Percentiles rank a stretch among this genome's conserved stretches.
These are phyloP conservation scores for Doryteuthis pealeii DNA, from an alignment of 1,140 invertebrate genomes.

Conservation along the genomic window DNA sequence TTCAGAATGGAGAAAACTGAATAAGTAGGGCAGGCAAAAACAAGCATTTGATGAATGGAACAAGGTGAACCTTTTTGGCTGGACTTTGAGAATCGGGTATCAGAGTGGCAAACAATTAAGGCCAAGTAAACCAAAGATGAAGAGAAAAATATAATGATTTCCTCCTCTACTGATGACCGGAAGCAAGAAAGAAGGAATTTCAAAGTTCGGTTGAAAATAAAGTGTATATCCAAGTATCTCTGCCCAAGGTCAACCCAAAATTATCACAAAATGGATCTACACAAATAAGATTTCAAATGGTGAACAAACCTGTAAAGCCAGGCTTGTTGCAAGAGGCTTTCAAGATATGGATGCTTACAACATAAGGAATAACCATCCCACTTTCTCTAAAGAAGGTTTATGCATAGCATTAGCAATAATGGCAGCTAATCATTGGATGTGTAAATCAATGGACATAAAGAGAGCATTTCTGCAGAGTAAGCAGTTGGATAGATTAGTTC, in stretches of 20 bases:
- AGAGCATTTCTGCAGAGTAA: constrained; percentile 26
- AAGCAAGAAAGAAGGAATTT: neutral
- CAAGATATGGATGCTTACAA: neutral
- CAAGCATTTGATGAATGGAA: neutral
- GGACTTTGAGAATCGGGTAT: neutral
- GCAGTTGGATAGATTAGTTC: constrained; percentile 25
- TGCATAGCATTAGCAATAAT: neutral
- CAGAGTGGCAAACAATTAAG: neutral
- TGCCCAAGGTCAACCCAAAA: neutral
- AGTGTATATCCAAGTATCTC: neutral
- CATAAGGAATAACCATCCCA: neutral
- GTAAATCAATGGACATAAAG: constrained; percentile 4
- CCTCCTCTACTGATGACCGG: neutral
- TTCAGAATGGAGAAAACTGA: neutral
- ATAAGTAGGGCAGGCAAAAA: neutral
- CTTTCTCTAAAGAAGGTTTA: neutral
- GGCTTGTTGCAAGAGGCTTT: neutral
- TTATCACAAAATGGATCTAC: neutral
- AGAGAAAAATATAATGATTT: neutral
- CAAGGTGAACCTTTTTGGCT: neutral
- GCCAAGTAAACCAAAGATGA: neutral
- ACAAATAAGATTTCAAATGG: neutral
- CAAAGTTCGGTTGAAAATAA: neutral
- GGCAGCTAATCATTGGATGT: neutral
- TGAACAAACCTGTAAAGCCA: neutral